Percentiles rank a stretch among this genome's conserved stretches.
Conservation (phyloP, 2,888 invertebrate genomes). For the Drosophila mimica region DNA sequence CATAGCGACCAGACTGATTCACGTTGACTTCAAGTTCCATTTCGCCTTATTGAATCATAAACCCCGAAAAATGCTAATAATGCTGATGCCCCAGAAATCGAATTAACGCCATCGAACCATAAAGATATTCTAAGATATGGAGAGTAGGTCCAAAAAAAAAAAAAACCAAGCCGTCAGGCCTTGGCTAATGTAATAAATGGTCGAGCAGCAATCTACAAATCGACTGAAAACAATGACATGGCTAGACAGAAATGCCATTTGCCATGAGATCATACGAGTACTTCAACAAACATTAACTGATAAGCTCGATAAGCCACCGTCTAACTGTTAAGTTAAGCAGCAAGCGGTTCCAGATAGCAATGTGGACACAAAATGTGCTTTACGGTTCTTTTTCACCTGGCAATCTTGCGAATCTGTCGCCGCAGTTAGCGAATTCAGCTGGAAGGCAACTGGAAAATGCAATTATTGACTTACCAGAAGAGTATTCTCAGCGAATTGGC, state of each 20-base stretch:
- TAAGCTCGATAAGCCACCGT: constrained; percentile 45
- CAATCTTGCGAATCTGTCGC: not conserved
- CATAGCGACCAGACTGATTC: not conserved
- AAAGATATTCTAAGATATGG: constrained; percentile 26
- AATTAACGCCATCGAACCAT: constrained; percentile 14
- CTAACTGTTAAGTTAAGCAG: constrained; percentile 29
- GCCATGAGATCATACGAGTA: constrained; percentile 45
- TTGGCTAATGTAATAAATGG: constrained; percentile 44
- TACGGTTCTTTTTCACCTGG: not conserved
- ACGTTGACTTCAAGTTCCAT: not conserved
- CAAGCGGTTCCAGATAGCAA: constrained; percentile 43
- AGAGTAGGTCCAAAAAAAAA: not conserved
- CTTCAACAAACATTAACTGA: constrained; percentile 39
- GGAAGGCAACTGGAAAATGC: not conserved
- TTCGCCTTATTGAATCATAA: not conserved
- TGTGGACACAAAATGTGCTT: constrained; percentile 6
- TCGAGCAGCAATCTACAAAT: constrained; percentile 36
- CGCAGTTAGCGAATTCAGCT: not conserved
- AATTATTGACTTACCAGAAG: constrained; percentile 92
- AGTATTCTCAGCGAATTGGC: constrained; percentile 98
- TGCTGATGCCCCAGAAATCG: constrained; percentile 28
- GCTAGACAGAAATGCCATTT: constrained; percentile 43
- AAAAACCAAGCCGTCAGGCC: constrained; percentile 7
- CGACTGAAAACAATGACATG: constrained; percentile 60
- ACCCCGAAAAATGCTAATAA: constrained; percentile 9